phyloP scores from a whole-genome alignment of 2,888 invertebrate species.

The Panorpa germanica region DNA sequence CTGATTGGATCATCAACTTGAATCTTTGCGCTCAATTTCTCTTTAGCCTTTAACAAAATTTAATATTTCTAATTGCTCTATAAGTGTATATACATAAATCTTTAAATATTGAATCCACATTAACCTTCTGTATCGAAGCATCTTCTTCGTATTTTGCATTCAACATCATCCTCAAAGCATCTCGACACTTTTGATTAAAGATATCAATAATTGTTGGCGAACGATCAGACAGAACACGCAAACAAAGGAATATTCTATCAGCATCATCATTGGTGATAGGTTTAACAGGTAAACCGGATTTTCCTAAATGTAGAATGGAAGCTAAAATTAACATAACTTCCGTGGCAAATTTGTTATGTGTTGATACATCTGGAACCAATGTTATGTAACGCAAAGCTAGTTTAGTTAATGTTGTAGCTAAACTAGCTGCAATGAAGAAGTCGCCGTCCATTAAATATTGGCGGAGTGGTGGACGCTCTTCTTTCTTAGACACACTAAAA shows the following conservation, averaged over 20 bases:
- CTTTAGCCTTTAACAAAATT: conserved; percentile 35
- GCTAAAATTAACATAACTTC: conserved; percentile 81
- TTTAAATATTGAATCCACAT: conserved; percentile 1
- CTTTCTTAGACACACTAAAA: conserved; percentile 34
- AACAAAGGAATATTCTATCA: conserved; percentile 71
- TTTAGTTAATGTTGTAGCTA: conserved; percentile 83
- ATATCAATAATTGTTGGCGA: conserved; percentile 46
- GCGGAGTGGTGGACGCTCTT: conserved; percentile 60
- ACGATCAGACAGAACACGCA: conserved; percentile 51
- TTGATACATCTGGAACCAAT: conserved; percentile 22
- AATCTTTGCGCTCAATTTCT: conserved; percentile 45
- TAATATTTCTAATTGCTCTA: conserved; percentile 24
- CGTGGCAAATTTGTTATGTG: conserved; percentile 42
- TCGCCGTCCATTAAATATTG: conserved; percentile 87
- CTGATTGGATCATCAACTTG: conserved; percentile 74
- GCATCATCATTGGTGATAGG: conserved; percentile 91
- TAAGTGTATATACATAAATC: conserved; percentile 3
- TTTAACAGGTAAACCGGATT: conserved; percentile 48
- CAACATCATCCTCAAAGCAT: conserved; percentile 67
- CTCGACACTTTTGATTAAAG: conserved; percentile 55
- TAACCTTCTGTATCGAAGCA: conserved; percentile 31
- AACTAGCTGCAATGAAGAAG: conserved; percentile 85
- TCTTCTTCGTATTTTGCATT: conserved; percentile 59
- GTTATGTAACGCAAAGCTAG: conserved; percentile 55
- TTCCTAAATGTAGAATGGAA: conserved; percentile 69